Base-by-base conservation (phyloP, 2,113 vertebrate species). In the Elgaria multicarinata region DNA sequence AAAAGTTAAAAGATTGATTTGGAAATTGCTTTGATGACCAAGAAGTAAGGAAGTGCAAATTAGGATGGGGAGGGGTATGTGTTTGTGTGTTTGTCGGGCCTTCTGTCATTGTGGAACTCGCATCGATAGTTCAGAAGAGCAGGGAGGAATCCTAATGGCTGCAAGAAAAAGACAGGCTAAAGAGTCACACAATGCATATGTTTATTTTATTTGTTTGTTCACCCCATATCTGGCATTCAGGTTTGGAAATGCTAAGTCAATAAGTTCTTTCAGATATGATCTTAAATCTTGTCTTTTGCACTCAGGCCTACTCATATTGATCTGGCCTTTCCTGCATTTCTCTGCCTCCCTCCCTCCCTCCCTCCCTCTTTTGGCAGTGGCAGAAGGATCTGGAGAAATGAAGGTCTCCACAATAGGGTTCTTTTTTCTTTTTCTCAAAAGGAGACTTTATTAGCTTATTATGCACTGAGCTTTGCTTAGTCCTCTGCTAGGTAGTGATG, bases 1-100 rank as follows among this genome's bases (percentile, higher is more conserved):
- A 90, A 92, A 85, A 5, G 42, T 12, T 69, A 89, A 66, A 86
- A 90, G 85, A 90, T 88, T 86, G 87, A 94, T 93, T 94, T 95
- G 33, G 77, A 92, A 93, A 94, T 87, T 90, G 74, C 72, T 76
- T 72, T 92, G 88, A 91, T 94, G 83, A 91, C 64, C 85, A 72
- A 31, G 91, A 90, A 93, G 14, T 22, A 90, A 90, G 28, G 1
- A 91, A 66, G 84, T 83, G 74, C 55, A 94, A 93, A 90, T 66
- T 82, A 13, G 58, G 89, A 90, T 50, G 9, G 39, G 62, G 82
- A n/a, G n/a, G n/a, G n/a, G n/a, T n/a, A n/a, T n/a, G n/a, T n/a
- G n/a, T n/a, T n/a, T n/a, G n/a, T n/a, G 64, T 69, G 31, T 94
- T 93, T 92, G 75, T 80, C 67, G 86, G 44, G 88, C 44, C n/a